Evolutionary conservation across 2,888 invertebrate genomes (phyloP).

Genomic region (Candidula unifasciata): DNA sequence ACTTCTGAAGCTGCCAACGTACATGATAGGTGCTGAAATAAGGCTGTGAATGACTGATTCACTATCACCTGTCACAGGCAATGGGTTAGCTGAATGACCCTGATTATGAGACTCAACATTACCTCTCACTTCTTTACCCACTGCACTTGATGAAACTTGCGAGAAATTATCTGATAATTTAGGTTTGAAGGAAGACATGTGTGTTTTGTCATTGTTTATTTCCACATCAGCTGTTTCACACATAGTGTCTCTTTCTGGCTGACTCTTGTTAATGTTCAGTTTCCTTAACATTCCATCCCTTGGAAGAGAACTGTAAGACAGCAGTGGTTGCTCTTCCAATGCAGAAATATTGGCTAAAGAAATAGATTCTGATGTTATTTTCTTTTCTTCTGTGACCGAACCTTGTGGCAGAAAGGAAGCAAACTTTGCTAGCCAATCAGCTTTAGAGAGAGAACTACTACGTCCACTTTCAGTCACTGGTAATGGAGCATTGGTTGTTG

Average conservation of each 20-base stretch:
- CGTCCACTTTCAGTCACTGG: neutral
- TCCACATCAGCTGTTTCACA: neutral
- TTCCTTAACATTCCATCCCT: neutral
- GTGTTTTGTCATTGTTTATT: neutral
- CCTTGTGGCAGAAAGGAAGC: conserved; percentile 42
- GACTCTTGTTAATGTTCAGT: neutral
- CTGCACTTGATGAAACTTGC: neutral
- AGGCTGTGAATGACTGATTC: neutral
- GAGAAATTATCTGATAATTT: neutral
- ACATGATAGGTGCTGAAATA: conserved; percentile 17
- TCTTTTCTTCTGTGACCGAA: neutral
- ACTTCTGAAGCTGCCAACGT: conserved; percentile 26
- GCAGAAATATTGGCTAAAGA: neutral
- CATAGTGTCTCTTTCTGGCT: neutral
- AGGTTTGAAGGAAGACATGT: neutral
- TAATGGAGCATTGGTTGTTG: neutral
- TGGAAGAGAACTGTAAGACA: neutral
- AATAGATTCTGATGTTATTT: neutral
- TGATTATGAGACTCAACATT: neutral
- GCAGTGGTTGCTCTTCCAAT: neutral
- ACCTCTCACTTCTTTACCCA: neutral
- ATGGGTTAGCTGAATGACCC: neutral
- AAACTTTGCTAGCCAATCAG: conserved; percentile 51
- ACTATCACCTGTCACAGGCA: neutral
- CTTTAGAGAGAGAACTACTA: conserved; percentile 26